Base-by-base conservation (phyloP, 2,888 invertebrate genomes). In the Cheilosia pagana region DNA sequence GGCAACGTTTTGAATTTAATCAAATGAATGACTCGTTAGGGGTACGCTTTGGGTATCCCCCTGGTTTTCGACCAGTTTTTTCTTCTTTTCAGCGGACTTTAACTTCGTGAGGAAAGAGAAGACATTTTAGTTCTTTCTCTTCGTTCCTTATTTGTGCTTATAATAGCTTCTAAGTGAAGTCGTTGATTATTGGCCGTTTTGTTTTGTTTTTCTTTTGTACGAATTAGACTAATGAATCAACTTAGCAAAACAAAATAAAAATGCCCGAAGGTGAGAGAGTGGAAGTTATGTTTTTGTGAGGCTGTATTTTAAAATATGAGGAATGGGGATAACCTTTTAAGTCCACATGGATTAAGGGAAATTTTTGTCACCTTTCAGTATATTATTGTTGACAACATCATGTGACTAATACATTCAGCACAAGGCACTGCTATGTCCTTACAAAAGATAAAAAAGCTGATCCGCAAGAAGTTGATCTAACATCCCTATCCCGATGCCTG, bases 1-100 rank as follows among this genome's bases (percentile, higher is more conserved):
- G 23, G 23, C 68, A 72, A 55, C 57, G 59, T 79, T 81, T 76
- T 57, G 65, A 85, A 85, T 85, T 85, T 85, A 79, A 85, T 85
- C 75, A 81, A 85, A 85, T 67, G 85, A 85, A 76, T 81, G 81
- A 71, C 75, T 81, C 75, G 65, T 55, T 81, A 43, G 43, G 48
- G 60, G 43, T 68, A 60, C 4, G 45, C 23, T 19, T 10, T 21
- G 25, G n/a, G 28, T 50, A 31, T 19, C 41, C 25, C 8, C 25
- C 12, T 21, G 28, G n/a, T 52, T 35, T 21, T 53, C 35, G 35
- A 35, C 35, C 12, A 35, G 48, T 16, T 1, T 6, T n/a, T 50
- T 71, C 35, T 10, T 14, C 43, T 41, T 48, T 43, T 52, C 8
- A 55, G 31, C 53, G 48, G 60, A 52, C 35, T 72, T 35, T 50